Evolutionary conservation across 2,113 vertebrate genomes (phyloP).

Genomic region (Paralichthys olivaceus): DNA sequence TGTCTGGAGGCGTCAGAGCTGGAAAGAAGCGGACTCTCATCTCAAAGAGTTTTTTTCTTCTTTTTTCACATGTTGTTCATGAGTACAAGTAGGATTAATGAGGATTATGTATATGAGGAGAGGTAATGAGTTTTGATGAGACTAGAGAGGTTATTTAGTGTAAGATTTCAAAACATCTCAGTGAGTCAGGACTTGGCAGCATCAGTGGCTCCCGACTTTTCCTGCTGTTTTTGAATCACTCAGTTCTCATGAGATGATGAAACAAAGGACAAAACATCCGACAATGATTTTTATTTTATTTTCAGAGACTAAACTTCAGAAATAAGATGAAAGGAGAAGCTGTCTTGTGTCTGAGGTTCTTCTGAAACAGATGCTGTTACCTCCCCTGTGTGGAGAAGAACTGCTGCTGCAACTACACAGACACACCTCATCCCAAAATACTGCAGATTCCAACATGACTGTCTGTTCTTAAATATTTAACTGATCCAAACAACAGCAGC

Average conservation of each 20-base stretch:
- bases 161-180: constrained; percentile 71
- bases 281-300: not conserved
- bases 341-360: too few relatives aligned
- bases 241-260: not conserved
- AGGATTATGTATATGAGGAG: constrained; percentile 74
- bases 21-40: constrained; percentile 58
- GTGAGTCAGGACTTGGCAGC: constrained; percentile 39
- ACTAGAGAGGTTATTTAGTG: constrained; percentile 75
- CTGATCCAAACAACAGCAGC: too few relatives aligned
- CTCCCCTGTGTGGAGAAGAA: too few relatives aligned
- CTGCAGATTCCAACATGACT: too few relatives aligned
- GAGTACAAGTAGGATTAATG: constrained; percentile 72
- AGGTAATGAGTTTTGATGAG: constrained; percentile 74
- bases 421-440: not conserved
- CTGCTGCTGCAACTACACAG: too few relatives aligned
- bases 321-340: not conserved
- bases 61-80: constrained; percentile 64
- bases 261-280: not conserved
- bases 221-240: constrained; percentile 11
- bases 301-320: not conserved
- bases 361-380: too few relatives aligned
- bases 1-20: constrained; percentile 57
- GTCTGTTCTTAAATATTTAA: too few relatives aligned
- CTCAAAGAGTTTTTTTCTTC: constrained; percentile 68
- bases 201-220: constrained; percentile 33